Percentiles rank a stretch among this genome's conserved stretches.
phyloP scores from a whole-genome alignment of 2,113 vertebrate species.

The Zootoca vivipara region DNA sequence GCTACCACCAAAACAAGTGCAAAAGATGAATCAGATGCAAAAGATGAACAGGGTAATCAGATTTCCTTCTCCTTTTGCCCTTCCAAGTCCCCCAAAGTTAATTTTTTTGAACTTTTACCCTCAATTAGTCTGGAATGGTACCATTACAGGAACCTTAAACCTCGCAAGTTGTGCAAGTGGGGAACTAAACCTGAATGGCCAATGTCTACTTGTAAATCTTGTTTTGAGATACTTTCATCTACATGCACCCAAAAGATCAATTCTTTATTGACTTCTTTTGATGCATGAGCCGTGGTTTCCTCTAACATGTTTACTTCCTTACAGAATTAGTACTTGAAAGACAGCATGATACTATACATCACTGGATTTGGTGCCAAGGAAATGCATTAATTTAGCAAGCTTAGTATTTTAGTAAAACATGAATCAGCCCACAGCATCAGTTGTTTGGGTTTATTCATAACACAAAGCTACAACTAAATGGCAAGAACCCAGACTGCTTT shows the following conservation, averaged over 20 bases:
- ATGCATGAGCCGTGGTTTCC: background rate
- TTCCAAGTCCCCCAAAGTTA: no score
- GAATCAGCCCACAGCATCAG: background rate
- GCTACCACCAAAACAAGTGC: background rate
- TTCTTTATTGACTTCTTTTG: background rate
- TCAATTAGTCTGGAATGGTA: no score
- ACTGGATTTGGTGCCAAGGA: background rate
- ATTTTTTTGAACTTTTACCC: no score
- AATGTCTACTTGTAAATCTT: background rate
- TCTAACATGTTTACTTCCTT: background rate
- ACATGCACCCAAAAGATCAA: background rate
- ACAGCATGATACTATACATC: background rate
- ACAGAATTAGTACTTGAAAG: background rate
- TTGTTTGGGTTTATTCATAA: constrained; percentile 7
- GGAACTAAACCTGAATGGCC: background rate
- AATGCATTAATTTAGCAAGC: constrained; percentile 5
- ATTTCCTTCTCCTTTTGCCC: background rate
- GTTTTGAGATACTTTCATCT: background rate
- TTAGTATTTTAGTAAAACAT: constrained; percentile 3
- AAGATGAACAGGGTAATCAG: background rate
- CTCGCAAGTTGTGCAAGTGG: background rate
- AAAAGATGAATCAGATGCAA: background rate
- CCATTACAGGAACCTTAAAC: no score
- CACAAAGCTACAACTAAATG: background rate
- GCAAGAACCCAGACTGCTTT: background rate